These are phyloP conservation scores for Coenonympha arcania DNA, from an alignment of 2,888 invertebrate species.

Conservation along the genomic window DNA sequence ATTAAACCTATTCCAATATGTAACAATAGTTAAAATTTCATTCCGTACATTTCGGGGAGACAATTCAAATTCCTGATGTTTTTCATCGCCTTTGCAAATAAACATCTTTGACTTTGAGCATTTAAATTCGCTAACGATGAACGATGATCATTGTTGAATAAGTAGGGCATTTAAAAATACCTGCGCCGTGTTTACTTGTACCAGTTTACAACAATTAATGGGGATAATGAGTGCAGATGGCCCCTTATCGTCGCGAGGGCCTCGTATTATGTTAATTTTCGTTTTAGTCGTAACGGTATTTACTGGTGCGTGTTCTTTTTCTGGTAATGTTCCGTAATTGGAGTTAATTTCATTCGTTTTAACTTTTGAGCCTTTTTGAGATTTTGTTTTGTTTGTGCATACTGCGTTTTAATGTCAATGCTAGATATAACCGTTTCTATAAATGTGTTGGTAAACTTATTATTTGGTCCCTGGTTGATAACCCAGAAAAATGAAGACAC, in stretches of 20 bases:
- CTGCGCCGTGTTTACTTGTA: conserved; percentile 16
- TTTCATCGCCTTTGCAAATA: too few species aligned
- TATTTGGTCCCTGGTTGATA: background rate
- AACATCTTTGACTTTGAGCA: too few species aligned
- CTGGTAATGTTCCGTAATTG: background rate
- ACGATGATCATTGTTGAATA: conserved; percentile 8
- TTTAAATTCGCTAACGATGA: too few species aligned
- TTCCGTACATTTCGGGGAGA: too few species aligned
- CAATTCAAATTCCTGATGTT: too few species aligned
- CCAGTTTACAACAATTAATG: conserved; percentile 21
- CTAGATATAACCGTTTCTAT: too few species aligned
- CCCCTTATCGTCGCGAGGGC: conserved; percentile 6
- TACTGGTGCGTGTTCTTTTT: background rate
- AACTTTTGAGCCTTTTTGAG: background rate
- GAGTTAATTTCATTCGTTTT: background rate
- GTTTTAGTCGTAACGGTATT: background rate
- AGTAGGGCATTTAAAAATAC: conserved; percentile 24
- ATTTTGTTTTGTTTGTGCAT: too few species aligned
- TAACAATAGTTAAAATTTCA: too few species aligned
- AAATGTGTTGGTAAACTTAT: background rate
- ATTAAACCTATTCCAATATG: too few species aligned
- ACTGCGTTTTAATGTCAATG: too few species aligned
- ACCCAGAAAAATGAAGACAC: too few species aligned
- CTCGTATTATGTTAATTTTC: background rate
- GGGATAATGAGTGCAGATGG: conserved; percentile 16